Evolutionary conservation across 2,888 invertebrate species (phyloP).

Genomic region (Nomada fabriciana): DNA sequence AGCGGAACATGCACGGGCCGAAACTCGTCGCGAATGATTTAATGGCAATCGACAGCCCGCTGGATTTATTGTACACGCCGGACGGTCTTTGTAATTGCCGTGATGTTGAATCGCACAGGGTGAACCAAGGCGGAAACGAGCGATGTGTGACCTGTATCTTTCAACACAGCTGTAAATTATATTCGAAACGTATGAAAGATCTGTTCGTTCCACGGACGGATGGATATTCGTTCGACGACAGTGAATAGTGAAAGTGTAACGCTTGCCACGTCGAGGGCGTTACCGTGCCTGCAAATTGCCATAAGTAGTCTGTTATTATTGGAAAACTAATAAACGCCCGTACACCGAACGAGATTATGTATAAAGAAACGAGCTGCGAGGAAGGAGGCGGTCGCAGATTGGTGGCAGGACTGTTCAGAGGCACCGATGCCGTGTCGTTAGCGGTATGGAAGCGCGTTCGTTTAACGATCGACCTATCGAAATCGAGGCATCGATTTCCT

Average conservation of each 20-base stretch:
- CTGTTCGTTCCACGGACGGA: background rate
- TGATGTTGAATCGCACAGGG: background rate
- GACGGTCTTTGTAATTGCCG: background rate
- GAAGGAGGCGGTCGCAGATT: conserved; percentile 20
- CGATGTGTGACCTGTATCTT: no score
- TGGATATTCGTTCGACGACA: background rate
- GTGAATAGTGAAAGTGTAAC: background rate
- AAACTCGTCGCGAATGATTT: background rate
- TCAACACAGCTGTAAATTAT: background rate
- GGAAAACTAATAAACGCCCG: conserved; percentile 40
- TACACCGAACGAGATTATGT: conserved; percentile 27
- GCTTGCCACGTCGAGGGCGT: background rate
- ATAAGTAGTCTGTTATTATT: conserved; percentile 27
- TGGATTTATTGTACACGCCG: conserved; percentile 5
- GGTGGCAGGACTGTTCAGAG: conserved; percentile 60
- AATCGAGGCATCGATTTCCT: conserved; percentile 31
- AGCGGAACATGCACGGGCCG: background rate
- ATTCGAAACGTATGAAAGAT: background rate
- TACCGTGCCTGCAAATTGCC: conserved; percentile 9
- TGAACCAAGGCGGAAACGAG: background rate
- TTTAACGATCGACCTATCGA: conserved; percentile 68
- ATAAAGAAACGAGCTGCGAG: conserved; percentile 31
- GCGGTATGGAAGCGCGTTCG: conserved; percentile 63
- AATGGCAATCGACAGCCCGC: background rate
- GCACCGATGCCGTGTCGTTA: conserved; percentile 64